Evolutionary conservation across 1,140 invertebrate species (phyloP), one percentile per base, ranked within the genome.

Genomic region (Magallana ariakensis): DNA sequence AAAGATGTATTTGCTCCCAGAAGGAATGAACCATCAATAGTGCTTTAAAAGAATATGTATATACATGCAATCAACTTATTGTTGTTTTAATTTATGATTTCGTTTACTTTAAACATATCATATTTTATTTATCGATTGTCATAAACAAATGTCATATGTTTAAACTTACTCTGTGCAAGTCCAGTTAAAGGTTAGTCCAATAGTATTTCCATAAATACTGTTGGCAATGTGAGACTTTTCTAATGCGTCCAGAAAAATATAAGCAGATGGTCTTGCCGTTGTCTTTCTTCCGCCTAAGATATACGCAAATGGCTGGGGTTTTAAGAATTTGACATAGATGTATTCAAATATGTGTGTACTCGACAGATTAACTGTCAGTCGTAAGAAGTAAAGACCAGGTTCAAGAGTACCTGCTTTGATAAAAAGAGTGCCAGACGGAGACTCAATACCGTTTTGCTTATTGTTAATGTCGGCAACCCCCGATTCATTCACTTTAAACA

Each of bases 251-350:
- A 87, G 15, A 8, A 60, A 11, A 7, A 86, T 26, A 33, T 58
- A 33, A 19, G 10, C 54, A 6, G 9, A 26, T 58, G 33, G 19
- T 26, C 85, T 86, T 1, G 58, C 57, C n/a, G 55, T 84, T 33
- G 75, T 88, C 33, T 84, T 81, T 15, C 22, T 66, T 19, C 87
- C 87, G 13, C 87, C 87, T 13, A 81, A 26, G 9, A 88, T 86
- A 70, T 66, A 88, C 4, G 83, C 85, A 82, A 62, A 86, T 13
- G 87, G 87, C 0, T 85, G 19, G 1, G 87, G 83, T 13, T 84
- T 84, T 11, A 46, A 7, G 22, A 88, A 88, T 16, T 83, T 26
- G 7, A 88, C 5, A 58, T 56, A 85, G 8, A 85, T 88, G 26
- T 56, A 83, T 82, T 88, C 87, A 16, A 13, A 86, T 16, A 86